A percentile compares a stretch with the other conserved stretches of the same genome.
Evolutionary conservation across 2,888 invertebrate species (phyloP).

Genomic region (Myopa testacea): DNA sequence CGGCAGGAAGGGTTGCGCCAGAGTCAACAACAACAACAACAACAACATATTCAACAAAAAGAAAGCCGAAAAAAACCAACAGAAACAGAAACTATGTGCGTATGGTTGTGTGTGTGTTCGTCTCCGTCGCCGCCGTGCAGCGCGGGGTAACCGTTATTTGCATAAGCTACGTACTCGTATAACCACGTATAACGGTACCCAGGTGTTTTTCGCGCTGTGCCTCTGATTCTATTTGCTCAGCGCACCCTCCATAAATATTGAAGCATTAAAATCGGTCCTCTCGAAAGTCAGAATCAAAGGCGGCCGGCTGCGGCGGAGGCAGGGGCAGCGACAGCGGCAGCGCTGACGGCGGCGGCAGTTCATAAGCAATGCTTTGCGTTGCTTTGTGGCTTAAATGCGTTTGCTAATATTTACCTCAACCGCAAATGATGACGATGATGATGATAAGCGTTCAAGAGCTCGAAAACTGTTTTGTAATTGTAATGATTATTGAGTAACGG

Average conservation of each 20-base stretch:
- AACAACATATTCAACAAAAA: neutral
- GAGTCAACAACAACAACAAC: constrained; percentile 1
- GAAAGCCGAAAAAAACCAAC: neutral
- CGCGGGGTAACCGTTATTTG: neutral
- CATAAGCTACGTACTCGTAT: constrained; percentile 9
- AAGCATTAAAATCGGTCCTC: neutral
- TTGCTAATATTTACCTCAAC: constrained; percentile 12
- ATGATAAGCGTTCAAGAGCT: neutral
- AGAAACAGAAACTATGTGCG: neutral
- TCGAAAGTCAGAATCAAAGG: neutral
- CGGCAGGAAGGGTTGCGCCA: constrained; percentile 4
- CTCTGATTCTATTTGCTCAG: constrained; percentile 1
- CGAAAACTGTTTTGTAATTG: neutral
- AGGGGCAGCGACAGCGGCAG: neutral
- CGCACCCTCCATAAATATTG: constrained; percentile 19
- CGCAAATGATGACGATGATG: constrained; percentile 20
- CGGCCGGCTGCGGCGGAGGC: neutral
- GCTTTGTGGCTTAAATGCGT: too few relatives aligned
- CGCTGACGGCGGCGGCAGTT: neutral
- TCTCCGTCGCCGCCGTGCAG: neutral
- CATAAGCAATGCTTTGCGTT: too few relatives aligned
- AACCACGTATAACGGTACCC: neutral
- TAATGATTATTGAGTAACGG: neutral
- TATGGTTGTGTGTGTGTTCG: neutral
- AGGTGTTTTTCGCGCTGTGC: constrained; percentile 1